These are phyloP conservation scores for Austrolebias charrua DNA, from an alignment of 2,797 vertebrate genomes.

Conservation along the genomic window DNA sequence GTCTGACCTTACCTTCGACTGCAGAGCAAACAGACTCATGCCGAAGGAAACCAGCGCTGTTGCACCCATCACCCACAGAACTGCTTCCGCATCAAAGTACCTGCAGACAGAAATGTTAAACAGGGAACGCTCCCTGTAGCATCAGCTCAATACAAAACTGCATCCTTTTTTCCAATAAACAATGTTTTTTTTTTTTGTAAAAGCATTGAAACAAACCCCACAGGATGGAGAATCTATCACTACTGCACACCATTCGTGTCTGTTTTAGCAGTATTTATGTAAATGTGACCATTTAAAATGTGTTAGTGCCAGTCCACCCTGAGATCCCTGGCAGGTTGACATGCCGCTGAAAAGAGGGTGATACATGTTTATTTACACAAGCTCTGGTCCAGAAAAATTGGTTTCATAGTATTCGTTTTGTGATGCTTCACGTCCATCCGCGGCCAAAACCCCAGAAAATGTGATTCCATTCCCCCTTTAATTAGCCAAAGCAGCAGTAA, in stretches of 20 bases:
- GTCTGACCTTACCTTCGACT: slow-evolving; percentile 80
- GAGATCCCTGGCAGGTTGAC: slow-evolving; percentile 24
- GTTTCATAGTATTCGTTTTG: slow-evolving; percentile 17
- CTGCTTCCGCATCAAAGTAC: slow-evolving; percentile 72
- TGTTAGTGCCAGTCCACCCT: slow-evolving; percentile 47
- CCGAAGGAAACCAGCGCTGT: slow-evolving; percentile 78
- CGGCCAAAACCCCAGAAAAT: slow-evolving; percentile 14
- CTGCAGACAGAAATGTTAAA: slow-evolving; percentile 69
- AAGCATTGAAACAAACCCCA: slow-evolving; percentile 11
- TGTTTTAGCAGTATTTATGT: slow-evolving; percentile 22
- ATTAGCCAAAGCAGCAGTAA: slow-evolving; percentile 38
- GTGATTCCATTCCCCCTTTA: slow-evolving; percentile 25
- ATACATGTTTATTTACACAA: slow-evolving; percentile 25
- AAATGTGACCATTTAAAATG: slow-evolving; percentile 41
- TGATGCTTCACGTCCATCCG: slow-evolving; percentile 19
- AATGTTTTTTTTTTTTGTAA: slow-evolving; percentile 8
- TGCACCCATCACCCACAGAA: slow-evolving; percentile 81
- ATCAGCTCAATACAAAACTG: too few species aligned
- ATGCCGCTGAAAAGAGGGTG: slow-evolving; percentile 13
- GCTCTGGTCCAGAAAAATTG: slow-evolving; percentile 8
- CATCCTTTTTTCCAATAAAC: neutral
- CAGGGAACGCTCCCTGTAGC: neutral
- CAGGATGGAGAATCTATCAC: slow-evolving; percentile 29
- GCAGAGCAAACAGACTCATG: slow-evolving; percentile 82
- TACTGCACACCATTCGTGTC: slow-evolving; percentile 23